Evolutionary conservation across 2,888 invertebrate species (phyloP).

Genomic region (Crocallis elinguaria): DNA sequence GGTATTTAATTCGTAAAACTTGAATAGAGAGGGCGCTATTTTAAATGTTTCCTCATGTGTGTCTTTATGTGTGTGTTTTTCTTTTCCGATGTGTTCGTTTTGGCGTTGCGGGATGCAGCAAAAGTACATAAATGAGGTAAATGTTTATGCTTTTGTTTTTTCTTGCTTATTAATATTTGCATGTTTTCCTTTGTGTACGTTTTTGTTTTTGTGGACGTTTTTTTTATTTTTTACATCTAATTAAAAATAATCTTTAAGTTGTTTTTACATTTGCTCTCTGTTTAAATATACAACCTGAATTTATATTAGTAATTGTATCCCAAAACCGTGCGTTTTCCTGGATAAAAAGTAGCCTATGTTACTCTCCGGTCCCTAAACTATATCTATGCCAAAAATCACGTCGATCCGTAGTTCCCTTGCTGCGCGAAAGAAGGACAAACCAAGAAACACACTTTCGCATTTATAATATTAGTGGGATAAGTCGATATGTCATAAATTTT

Average conservation of each 20-base stretch:
- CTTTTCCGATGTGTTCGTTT: slow-evolving; percentile 60
- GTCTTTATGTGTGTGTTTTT: slow-evolving; percentile 52
- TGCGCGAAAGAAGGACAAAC: no score
- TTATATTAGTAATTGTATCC: no score
- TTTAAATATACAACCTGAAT: not conserved
- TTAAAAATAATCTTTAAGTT: no score
- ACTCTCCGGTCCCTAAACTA: no score
- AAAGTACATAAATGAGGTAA: slow-evolving; percentile 96
- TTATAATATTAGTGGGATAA: no score
- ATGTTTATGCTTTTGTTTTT: slow-evolving; percentile 12
- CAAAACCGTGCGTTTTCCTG: no score
- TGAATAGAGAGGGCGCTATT: slow-evolving; percentile 12
- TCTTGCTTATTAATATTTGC: slow-evolving; percentile 18
- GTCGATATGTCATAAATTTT: no score
- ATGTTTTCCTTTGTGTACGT: slow-evolving; percentile 10
- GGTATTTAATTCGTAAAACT: slow-evolving; percentile 1
- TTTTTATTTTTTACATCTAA: not conserved
- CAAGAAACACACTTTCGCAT: not conserved
- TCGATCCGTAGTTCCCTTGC: no score
- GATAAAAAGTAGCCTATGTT: no score
- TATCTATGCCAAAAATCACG: no score
- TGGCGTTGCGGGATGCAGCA: slow-evolving; percentile 81
- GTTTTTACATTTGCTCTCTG: not conserved
- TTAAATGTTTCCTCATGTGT: slow-evolving; percentile 36
- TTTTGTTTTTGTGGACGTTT: not conserved